Evolutionary conservation across 2,797 vertebrate species (phyloP), one percentile per base, ranked within the genome.

Genomic region (Arremon aurantiirostris): DNA sequence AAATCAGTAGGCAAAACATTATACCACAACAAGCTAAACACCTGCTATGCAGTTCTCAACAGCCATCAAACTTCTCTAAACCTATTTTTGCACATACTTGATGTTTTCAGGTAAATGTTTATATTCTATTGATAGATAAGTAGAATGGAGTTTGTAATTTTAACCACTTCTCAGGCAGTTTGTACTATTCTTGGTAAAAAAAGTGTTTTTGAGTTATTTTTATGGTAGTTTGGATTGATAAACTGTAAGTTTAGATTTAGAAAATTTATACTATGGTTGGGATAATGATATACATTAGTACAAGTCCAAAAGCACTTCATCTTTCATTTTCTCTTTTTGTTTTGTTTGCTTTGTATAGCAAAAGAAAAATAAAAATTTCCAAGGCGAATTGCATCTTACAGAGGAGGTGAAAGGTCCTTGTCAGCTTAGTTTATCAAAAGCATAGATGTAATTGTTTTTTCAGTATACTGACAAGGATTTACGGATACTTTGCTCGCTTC

Each of bases 401-500:
- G 63, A 66, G 77, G 37, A 86, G 85, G 80, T 91, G 91, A 86
- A 90, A 93, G 73, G 82, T 92, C 85, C 82, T 83, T 93, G 90
- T 94, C 90, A 95, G 57, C 57, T 92, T 91, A 34, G 64, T 95
- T 95, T 92, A 78, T 92, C 89, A 95, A 86, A 94, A 88, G 50
- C 71, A n/a, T 61, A 78, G 56, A 70, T 22, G 30, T 85, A 90
- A 93, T 95, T 94, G 95, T 64, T 89, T 95, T 94, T 91, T 81
- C 44, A 66, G 52, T 57, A 49, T 79, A 49, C 75, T 94, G 94
- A 73, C 71, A 94, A 72, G 30, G n/a, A 85, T 55, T 87, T 94
- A 70, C 46, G 70, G 82, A 22, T 94, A 80, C 47, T 93, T 92
- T 82, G 28, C 65, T 92, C 65, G 17, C 63, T 90, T 90, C 37